A percentile compares a stretch with the other conserved stretches of the same genome.
These are phyloP conservation scores for Cochlearius cochlearius DNA, from an alignment of 2,113 vertebrate species.

Conservation along the genomic window DNA sequence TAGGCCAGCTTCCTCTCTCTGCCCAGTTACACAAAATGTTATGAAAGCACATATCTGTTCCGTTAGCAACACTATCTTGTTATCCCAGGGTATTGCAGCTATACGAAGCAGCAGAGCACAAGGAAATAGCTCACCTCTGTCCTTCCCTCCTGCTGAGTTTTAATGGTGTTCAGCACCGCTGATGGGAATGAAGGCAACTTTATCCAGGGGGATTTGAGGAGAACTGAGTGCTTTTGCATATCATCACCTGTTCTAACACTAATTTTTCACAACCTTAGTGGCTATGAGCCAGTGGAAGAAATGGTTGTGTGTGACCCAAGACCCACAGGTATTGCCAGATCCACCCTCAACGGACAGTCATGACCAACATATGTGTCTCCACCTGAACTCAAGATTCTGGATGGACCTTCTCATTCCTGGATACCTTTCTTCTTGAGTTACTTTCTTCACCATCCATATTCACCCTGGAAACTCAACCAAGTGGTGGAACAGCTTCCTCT, in stretches of 20 bases:
- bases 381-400: neutral
- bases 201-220: neutral
- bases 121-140: neutral
- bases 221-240: neutral
- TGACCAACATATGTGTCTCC: neutral
- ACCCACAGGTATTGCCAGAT: neutral
- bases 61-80: neutral
- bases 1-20: neutral
- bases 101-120: neutral
- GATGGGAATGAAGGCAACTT: neutral
- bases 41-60: neutral
- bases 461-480: neutral
- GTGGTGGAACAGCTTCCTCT: neutral
- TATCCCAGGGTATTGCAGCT: neutral
- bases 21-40: neutral
- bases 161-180: neutral
- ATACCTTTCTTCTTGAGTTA: neutral
- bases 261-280: neutral
- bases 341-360: neutral
- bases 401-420: neutral
- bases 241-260: neutral
- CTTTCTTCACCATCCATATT: neutral
- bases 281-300: neutral
- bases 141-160: neutral
- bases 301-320: neutral